Evolutionary conservation across 2,113 vertebrate genomes (phyloP).

Genomic region (Ginglymostoma cirratum): DNA sequence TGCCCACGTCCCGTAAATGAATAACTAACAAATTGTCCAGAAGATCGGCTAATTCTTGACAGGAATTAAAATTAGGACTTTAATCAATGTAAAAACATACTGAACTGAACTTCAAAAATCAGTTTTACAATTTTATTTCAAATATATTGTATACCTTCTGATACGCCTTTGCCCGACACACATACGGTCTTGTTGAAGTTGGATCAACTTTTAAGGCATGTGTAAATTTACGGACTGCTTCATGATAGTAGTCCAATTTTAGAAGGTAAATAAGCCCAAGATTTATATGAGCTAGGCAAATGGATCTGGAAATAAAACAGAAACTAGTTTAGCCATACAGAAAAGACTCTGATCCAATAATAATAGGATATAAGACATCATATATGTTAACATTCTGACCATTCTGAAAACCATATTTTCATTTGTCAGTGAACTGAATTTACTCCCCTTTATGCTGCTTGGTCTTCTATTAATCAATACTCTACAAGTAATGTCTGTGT

Average conservation of each 20-base stretch:
- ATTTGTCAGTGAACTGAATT: not conserved
- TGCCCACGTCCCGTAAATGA: too few relatives aligned
- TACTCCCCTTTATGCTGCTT: not conserved
- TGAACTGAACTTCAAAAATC: not conserved
- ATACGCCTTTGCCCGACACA: constrained; percentile 59
- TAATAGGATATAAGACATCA: not conserved
- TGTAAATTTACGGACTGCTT: constrained; percentile 60
- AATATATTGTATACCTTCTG: constrained; percentile 52
- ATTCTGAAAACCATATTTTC: not conserved
- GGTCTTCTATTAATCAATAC: not conserved
- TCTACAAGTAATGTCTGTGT: not conserved
- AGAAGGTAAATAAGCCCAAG: constrained; percentile 62
- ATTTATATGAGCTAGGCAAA: constrained; percentile 56
- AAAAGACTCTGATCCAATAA: not conserved
- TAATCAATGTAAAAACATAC: not conserved
- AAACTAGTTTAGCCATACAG: not conserved
- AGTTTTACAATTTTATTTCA: constrained; percentile 6
- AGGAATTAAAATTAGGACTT: not conserved
- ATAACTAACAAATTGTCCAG: not conserved
- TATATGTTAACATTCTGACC: not conserved
- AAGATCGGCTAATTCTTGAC: not conserved
- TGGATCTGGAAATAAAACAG: constrained; percentile 48
- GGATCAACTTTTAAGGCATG: constrained; percentile 58
- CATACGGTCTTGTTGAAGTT: constrained; percentile 52
- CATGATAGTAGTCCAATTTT: constrained; percentile 51